A percentile compares a stretch with the other conserved stretches of the same genome.
phyloP scores from a whole-genome alignment of 1,140 invertebrate genomes.

The Trachymyrmex septentrionalis region DNA sequence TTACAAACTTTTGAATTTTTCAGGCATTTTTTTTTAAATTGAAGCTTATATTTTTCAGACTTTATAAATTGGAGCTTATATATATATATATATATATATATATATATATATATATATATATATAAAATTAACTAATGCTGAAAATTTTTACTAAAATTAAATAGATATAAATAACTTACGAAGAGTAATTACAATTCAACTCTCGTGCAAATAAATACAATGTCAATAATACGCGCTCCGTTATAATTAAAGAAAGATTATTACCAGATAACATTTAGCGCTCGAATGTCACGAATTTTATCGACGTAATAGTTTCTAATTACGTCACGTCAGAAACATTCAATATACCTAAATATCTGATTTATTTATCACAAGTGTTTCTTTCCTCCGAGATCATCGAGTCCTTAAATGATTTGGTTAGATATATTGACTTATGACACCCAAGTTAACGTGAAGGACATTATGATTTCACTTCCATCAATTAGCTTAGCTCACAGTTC shows the following conservation, averaged over 20 bases:
- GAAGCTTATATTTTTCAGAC: not conserved
- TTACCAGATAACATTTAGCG: not conserved
- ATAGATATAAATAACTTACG: not conserved
- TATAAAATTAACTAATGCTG: not conserved
- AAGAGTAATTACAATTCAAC: not conserved
- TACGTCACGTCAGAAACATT: not conserved
- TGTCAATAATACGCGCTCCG: not conserved
- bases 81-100: too few relatives aligned
- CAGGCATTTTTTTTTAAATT: conserved; percentile 7
- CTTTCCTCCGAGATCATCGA: not conserved
- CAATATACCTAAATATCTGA: not conserved
- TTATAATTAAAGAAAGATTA: conserved; percentile 15
- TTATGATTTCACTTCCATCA: conserved; percentile 27
- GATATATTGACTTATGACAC: not conserved
- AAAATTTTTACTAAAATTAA: not conserved
- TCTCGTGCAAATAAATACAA: not conserved
- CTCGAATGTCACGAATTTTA: not conserved
- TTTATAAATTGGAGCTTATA: conserved; percentile 9
- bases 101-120: too few relatives aligned
- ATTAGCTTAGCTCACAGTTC: conserved; percentile 65
- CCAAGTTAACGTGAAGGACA: not conserved
- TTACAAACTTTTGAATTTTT: not conserved
- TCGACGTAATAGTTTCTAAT: not conserved
- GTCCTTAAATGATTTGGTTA: not conserved
- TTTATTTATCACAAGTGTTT: not conserved